Conservation (phyloP, 2,797 vertebrate genomes). For the Lepilemur ruficaudatus region DNA sequence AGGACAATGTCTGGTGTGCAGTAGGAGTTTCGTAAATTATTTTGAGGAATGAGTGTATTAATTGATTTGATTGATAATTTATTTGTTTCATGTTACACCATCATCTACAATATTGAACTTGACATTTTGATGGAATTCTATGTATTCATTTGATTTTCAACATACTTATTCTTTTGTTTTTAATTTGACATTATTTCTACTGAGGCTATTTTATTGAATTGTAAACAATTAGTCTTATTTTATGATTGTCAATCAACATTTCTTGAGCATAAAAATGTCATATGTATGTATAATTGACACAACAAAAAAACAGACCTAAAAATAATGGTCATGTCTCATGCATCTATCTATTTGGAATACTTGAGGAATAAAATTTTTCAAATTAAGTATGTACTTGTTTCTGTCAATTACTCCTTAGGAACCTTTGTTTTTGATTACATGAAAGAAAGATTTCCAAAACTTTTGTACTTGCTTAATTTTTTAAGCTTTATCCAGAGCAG, state of each 20-base stretch:
- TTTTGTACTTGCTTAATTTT: neutral
- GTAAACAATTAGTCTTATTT: neutral
- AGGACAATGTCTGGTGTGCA: neutral
- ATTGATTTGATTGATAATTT: neutral
- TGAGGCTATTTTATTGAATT: neutral
- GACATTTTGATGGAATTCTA: neutral
- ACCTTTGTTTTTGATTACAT: neutral
- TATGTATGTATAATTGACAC: neutral
- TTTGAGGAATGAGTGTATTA: neutral
- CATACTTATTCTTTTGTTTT: neutral
- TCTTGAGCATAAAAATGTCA: neutral
- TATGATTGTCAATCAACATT: neutral
- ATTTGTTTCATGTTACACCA: neutral
- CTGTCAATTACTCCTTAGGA: neutral
- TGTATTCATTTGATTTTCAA: neutral
- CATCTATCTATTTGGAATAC: neutral
- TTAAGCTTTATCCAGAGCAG: neutral
- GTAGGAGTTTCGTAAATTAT: neutral
- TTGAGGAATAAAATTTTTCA: neutral
- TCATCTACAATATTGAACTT: neutral
- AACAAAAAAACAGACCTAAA: neutral
- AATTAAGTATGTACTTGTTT: neutral
- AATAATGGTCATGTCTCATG: neutral
- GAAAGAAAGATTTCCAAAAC: neutral
- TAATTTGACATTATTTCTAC: neutral